Evolutionary conservation across 2,888 invertebrate genomes (phyloP).

Genomic region (Ecliptopera silaceata): DNA sequence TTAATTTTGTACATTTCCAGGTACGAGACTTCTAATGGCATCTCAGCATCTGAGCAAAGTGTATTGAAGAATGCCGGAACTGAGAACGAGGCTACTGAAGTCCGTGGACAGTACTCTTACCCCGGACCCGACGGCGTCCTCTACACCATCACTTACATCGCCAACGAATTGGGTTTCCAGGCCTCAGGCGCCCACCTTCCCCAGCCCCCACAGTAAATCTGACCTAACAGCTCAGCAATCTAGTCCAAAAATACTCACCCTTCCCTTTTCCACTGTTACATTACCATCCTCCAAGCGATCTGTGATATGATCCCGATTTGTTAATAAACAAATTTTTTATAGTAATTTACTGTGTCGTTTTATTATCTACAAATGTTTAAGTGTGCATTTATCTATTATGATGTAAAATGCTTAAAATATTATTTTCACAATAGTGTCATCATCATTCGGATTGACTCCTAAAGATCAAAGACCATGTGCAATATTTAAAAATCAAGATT

Average conservation of each 20-base stretch:
- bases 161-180: constrained; percentile 81
- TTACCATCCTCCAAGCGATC: constrained; percentile 62
- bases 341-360: constrained; percentile 45
- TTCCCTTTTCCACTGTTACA: constrained; percentile 47
- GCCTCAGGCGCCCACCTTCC: constrained; percentile 67
- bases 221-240: constrained; percentile 18
- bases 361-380: constrained; percentile 30
- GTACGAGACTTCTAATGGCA: constrained; percentile 62
- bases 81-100: constrained; percentile 55
- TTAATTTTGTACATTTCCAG: constrained; percentile 40
- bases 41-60: constrained; percentile 44
- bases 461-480: constrained; percentile 19
- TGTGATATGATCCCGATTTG: constrained; percentile 74
- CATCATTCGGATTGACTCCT: constrained; percentile 8
- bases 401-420: not conserved
- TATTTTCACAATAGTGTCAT: constrained; percentile 12
- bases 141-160: constrained; percentile 76
- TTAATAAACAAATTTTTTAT: constrained; percentile 61
- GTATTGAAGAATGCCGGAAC: constrained; percentile 52
- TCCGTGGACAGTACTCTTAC: constrained; percentile 64
- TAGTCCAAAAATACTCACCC: constrained; percentile 41
- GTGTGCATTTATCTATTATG: not conserved
- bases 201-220: constrained; percentile 39
- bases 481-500: constrained; percentile 11
- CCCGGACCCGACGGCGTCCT: constrained; percentile 68